Evolutionary conservation across 2,888 invertebrate genomes (phyloP).

Genomic region (Mongoloraphidia duomilia): DNA sequence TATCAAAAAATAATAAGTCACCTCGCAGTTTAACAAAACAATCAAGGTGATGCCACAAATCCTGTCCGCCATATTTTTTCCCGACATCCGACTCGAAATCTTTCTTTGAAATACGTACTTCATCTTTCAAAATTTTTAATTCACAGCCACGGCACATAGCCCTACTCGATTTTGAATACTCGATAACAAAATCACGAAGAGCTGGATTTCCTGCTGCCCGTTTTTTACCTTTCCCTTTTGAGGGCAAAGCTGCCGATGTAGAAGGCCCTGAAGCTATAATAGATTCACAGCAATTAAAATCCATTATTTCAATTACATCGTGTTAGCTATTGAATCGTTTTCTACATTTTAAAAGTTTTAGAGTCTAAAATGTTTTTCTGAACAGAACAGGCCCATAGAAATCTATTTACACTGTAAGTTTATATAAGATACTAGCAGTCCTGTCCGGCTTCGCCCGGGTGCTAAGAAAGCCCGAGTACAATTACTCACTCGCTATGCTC

Average conservation of each 20-base stretch:
- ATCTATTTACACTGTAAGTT: no score
- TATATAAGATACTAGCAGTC: no score
- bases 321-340: no score
- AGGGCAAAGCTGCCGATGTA: slow-evolving; percentile 30
- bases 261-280: slow-evolving; percentile 15
- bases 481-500: no score
- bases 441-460: no score
- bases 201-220: slow-evolving; percentile 30
- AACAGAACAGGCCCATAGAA: no score
- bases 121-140: slow-evolving; percentile 61
- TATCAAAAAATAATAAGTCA: slow-evolving; percentile 57
- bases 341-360: no score
- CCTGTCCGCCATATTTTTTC: slow-evolving; percentile 66
- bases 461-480: no score
- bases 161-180: slow-evolving; percentile 75
- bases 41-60: slow-evolving; percentile 82
- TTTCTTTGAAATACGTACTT: slow-evolving; percentile 66
- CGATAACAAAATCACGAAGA: slow-evolving; percentile 55
- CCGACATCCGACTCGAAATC: slow-evolving; percentile 72
- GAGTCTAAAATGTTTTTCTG: no score
- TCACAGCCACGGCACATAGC: slow-evolving; percentile 74
- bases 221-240: slow-evolving; percentile 38
- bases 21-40: slow-evolving; percentile 70
- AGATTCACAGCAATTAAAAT: slow-evolving; percentile 1
- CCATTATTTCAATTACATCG: neutral